Evolutionary conservation across 1,140 invertebrate species (phyloP).

Genomic region (Conus betulinus): DNA sequence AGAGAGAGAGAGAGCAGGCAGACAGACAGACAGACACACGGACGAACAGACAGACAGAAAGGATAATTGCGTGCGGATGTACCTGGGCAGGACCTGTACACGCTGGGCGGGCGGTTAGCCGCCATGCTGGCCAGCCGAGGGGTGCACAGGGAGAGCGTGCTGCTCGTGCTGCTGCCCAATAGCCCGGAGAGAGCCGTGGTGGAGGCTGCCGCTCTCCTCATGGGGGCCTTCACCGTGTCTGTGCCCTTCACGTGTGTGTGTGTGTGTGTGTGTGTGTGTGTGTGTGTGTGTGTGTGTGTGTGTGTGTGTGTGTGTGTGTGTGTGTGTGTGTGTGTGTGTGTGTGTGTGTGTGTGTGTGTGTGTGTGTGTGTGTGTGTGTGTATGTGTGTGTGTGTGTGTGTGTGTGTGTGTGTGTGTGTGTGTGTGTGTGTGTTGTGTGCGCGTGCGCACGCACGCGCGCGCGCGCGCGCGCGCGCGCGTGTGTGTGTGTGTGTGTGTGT

Average conservation of each 20-base stretch:
- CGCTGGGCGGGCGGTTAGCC: conserved; percentile 1
- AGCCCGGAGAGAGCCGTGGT: conserved; percentile 21
- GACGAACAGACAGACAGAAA: no score
- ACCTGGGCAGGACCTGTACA: conserved; percentile 8
- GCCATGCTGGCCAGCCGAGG: background rate
- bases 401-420: conserved; percentile 9
- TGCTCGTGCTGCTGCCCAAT: conserved; percentile 23
- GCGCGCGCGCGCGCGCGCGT: no score
- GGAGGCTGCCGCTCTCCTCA: background rate
- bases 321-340: no score
- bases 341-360: background rate
- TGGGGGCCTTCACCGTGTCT: conserved; percentile 7
- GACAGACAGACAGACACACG: no score
- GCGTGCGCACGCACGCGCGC: no score
- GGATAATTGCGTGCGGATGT: no score
- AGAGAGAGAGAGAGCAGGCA: no score
- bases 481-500: conserved; percentile 23
- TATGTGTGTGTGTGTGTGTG: conserved; percentile 19
- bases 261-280: no score
- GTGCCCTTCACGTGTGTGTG: background rate
- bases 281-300: background rate
- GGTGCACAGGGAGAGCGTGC: background rate
- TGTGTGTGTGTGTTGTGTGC: conserved; percentile 20
- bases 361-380: conserved; percentile 22
- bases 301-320: no score